Conservation (phyloP, 2,113 vertebrate genomes). For the Donacobius atricapilla region DNA sequence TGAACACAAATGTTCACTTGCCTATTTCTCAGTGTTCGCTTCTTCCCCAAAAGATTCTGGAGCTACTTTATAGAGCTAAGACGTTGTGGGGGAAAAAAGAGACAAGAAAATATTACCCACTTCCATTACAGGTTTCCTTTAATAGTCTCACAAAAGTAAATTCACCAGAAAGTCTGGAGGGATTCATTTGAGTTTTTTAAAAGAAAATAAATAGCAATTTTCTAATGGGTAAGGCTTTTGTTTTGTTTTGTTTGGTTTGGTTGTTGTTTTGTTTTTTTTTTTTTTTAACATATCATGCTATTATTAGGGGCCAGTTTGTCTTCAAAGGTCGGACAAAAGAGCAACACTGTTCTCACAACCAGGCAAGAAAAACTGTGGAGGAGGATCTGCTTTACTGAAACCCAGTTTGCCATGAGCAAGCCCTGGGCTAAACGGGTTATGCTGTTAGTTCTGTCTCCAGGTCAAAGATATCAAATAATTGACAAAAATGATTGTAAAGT, state of each 20-base stretch:
- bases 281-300: neutral
- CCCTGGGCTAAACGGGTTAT: neutral
- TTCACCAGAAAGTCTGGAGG: neutral
- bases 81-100: fast-evolving
- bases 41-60: neutral
- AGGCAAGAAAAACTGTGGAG: neutral
- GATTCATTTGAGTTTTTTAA: neutral
- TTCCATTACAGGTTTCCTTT: neutral
- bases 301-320: neutral
- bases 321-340: neutral
- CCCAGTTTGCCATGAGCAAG: neutral
- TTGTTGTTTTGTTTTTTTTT: neutral
- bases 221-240: neutral
- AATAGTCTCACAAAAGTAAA: neutral
- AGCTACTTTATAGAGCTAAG: neutral
- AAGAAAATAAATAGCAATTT: neutral
- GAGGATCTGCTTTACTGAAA: neutral
- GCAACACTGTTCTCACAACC: neutral
- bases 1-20: neutral
- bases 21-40: neutral
- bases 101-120: neutral
- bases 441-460: neutral
- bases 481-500: neutral
- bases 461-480: neutral
- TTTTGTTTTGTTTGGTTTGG: neutral